Evolutionary conservation across 1,140 invertebrate species (phyloP).

Genomic region (Acromyrmex heyeri): DNA sequence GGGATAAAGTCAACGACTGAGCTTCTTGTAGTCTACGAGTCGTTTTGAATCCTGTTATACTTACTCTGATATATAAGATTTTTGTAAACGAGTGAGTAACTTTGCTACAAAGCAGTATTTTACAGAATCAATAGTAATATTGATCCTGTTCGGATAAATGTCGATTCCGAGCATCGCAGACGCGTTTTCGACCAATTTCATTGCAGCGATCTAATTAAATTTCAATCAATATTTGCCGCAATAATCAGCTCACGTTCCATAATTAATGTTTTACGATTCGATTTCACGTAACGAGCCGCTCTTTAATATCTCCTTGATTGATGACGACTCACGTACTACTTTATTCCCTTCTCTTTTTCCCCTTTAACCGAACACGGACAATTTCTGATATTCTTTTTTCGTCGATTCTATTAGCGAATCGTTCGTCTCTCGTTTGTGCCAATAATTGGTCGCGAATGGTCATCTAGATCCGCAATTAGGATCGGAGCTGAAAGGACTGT

Average conservation of each 20-base stretch:
- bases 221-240: constrained; percentile 61
- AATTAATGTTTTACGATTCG: constrained; percentile 52
- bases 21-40: background rate
- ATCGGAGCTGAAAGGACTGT: constrained; percentile 26
- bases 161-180: background rate
- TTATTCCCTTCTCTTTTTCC: background rate
- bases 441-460: constrained; percentile 56
- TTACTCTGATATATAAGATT: background rate
- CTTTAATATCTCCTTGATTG: constrained; percentile 49
- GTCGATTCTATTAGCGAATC: constrained; percentile 19
- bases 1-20: constrained; percentile 17
- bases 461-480: constrained; percentile 51
- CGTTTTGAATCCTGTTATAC: background rate
- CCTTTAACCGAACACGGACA: background rate
- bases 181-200: constrained; percentile 40
- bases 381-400: constrained; percentile 34
- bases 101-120: background rate
- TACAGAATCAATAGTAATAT: constrained; percentile 11
- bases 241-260: constrained; percentile 56
- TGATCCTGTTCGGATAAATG: constrained; percentile 9
- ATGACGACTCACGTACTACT: constrained; percentile 10
- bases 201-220: constrained; percentile 49
- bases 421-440: constrained; percentile 44
- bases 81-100: background rate
- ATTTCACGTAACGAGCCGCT: background rate